Evolutionary conservation across 2,113 vertebrate genomes (phyloP), one percentile per base, ranked within the genome.

Genomic region (Silurus glanis): DNA sequence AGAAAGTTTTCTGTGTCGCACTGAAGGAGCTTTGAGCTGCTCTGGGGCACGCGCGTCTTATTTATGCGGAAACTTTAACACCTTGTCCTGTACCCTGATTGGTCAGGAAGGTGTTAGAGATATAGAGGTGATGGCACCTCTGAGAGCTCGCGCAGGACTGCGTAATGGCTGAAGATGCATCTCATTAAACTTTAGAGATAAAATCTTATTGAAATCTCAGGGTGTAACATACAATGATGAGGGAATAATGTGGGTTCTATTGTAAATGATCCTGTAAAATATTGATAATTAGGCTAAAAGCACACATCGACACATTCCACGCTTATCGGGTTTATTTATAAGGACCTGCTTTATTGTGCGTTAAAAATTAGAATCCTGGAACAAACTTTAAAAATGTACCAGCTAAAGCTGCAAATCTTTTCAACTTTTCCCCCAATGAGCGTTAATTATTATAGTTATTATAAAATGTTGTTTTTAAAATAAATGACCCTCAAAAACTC

Each of bases 101-200:
- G 87, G 87, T 37, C 37, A 53, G 28, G 23, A 19, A 83, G 72
- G 87, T 59, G 82, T 59, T 5, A 8, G 16, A 3, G 25, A 9
- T 7, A 51, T 23, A 9, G 83, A 74, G 76, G 9, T 14, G 69
- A 61, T 83, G 86, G 83, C 86, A 53, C 76, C 16, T 66, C 55
- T 6, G 51, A 21, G 47, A 61, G 6, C 62, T 55, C 62, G 80
- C 23, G 9, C 67, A 79, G 80, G 79, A 61, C 49, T 9, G 51
- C n/a, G 37, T 49, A 21, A 55, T 37, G 23, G 16, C 51, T 8
- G 9, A 5, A n/a, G 9, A 59, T 61, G 17, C 47, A 45, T 12
- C 56, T 28, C 28, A 69, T 85, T 62, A 85, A 72, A 84, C 59
- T 47, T n/a, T 72, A 87, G 55, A 89, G 83, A 56, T 37, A 37